phyloP scores from a whole-genome alignment of 2,888 invertebrate species.

The Chloroclysta siterata region DNA sequence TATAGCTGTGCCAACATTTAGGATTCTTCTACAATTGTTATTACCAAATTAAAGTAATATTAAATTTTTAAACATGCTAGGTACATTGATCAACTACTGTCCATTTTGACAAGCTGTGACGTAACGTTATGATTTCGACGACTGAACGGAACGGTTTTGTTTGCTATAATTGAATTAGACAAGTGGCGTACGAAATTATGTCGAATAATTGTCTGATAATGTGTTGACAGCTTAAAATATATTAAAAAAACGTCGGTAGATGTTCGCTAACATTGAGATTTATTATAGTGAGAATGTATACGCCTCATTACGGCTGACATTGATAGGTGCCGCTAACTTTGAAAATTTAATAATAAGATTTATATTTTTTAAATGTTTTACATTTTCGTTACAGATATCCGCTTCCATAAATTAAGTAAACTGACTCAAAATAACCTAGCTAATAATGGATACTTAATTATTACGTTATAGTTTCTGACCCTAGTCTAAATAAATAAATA shows the following conservation, averaged over 20 bases:
- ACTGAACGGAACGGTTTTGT: no score
- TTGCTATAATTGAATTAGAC: no score
- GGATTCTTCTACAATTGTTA: no score
- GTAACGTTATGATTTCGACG: no score
- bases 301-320: slow-evolving; percentile 19
- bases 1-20: neutral
- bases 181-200: no score
- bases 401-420: slow-evolving; percentile 5
- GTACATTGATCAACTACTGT: no score
- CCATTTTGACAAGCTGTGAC: no score
- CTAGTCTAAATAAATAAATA: no score
- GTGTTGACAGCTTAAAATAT: no score
- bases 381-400: slow-evolving; percentile 11
- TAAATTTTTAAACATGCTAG: no score
- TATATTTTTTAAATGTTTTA: slow-evolving; percentile 11
- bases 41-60: no score
- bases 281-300: slow-evolving; percentile 31
- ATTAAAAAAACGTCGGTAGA: neutral
- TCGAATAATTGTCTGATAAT: no score
- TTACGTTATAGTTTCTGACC: neutral
- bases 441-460: neutral
- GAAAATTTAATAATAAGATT: slow-evolving; percentile 2
- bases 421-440: neutral
- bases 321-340: neutral
- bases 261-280: slow-evolving; percentile 2